A percentile compares a stretch with the other conserved stretches of the same genome.
Conservation (phyloP, 2,113 vertebrate species). For the Helogale parvula region DNA sequence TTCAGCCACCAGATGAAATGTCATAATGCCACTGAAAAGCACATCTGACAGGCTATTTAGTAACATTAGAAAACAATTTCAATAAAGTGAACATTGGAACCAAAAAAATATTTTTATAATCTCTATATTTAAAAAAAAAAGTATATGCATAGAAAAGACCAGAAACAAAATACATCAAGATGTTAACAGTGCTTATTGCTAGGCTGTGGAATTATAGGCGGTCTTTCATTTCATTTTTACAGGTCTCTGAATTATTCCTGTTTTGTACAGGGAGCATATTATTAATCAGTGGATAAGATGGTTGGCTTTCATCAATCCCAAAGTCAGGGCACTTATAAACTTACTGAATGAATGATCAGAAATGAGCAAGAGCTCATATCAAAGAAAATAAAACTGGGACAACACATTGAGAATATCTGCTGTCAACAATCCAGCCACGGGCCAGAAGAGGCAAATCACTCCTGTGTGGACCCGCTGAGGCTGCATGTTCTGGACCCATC, state of each 20-base stretch:
- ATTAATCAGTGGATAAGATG: neutral
- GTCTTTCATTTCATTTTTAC: slow-evolving; percentile 49
- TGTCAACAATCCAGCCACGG: neutral
- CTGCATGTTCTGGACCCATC: neutral
- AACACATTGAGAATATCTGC: neutral
- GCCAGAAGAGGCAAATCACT: neutral
- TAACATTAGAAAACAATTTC: neutral
- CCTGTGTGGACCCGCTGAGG: neutral
- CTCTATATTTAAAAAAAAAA: neutral
- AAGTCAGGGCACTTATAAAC: neutral
- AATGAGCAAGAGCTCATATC: neutral
- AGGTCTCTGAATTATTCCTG: neutral
- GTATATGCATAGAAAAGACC: neutral
- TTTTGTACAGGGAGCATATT: neutral
- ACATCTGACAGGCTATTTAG: slow-evolving; percentile 9
- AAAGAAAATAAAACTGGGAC: slow-evolving; percentile 10
- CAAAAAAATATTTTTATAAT: neutral
- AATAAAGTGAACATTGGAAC: neutral
- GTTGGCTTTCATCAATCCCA: neutral
- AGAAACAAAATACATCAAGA: slow-evolving; percentile 18
- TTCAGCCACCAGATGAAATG: neutral
- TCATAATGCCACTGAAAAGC: neutral
- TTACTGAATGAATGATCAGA: neutral
- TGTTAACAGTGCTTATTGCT: slow-evolving; percentile 16
- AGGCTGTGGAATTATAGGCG: neutral